phyloP scores from a whole-genome alignment of 2,888 invertebrate genomes.

The Thelaira solivaga region DNA sequence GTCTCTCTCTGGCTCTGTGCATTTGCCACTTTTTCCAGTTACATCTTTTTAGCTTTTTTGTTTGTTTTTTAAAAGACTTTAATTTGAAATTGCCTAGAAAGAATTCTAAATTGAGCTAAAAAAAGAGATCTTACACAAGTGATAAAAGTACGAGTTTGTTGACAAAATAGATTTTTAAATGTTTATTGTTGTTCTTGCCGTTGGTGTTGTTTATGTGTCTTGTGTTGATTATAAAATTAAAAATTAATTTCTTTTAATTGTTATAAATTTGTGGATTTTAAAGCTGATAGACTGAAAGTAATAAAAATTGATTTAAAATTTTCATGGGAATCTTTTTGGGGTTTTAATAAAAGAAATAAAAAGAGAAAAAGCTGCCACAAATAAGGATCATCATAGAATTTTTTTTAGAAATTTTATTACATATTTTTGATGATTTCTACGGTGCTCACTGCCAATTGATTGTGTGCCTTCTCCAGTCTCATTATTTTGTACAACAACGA shows the following conservation, averaged over 20 bases:
- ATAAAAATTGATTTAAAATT: background rate
- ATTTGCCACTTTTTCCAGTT: background rate
- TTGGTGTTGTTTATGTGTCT: conserved; percentile 12
- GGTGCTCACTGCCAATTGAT: too few relatives aligned
- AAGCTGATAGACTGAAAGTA: background rate
- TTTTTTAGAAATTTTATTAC: too few relatives aligned
- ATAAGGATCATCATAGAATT: too few relatives aligned
- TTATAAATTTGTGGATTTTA: conserved; percentile 25
- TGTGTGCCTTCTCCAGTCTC: too few relatives aligned
- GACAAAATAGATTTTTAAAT: conserved; percentile 17
- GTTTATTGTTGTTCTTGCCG: conserved; percentile 13
- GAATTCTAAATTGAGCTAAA: conserved; percentile 14
- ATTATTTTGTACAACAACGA: too few relatives aligned
- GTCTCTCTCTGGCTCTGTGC: too few relatives aligned
- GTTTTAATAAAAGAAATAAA: too few relatives aligned
- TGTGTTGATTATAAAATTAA: conserved; percentile 37
- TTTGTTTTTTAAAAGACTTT: background rate
- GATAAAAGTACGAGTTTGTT: conserved; percentile 35
- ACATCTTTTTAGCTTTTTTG: background rate
- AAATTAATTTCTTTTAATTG: conserved; percentile 49
- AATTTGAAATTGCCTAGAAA: conserved; percentile 6
- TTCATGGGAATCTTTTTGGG: background rate
- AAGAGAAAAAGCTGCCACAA: too few relatives aligned
- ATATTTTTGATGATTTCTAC: too few relatives aligned
- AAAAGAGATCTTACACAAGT: conserved; percentile 33